These are phyloP conservation scores for Lates japonicus DNA, from an alignment of 2,797 vertebrate species.

Conservation along the genomic window DNA sequence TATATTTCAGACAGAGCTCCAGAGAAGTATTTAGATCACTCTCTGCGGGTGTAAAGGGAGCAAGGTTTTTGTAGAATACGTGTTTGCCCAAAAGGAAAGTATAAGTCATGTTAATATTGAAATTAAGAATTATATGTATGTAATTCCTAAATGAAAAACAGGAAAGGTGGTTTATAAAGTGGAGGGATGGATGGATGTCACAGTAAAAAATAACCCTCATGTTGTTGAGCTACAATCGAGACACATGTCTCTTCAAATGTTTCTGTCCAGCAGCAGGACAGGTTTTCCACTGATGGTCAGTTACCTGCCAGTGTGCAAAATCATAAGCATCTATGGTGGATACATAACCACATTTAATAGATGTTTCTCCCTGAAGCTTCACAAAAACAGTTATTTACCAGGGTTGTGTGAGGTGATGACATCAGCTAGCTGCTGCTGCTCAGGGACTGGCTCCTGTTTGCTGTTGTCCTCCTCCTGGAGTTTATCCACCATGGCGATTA, in stretches of 20 bases:
- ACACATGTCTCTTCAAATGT: neutral
- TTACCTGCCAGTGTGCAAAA: slow-evolving; percentile 2
- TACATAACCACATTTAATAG: neutral
- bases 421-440: slow-evolving; percentile 85
- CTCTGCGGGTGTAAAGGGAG: neutral
- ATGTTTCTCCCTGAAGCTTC: neutral
- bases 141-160: neutral
- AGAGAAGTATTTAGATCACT: neutral
- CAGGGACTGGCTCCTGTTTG: slow-evolving; percentile 75
- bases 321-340: neutral
- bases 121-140: neutral
- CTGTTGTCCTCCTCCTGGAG: slow-evolving; percentile 89
- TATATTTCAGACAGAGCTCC: neutral
- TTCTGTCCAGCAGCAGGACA: neutral
- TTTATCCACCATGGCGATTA: slow-evolving; percentile 97
- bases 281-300: neutral
- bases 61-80: neutral
- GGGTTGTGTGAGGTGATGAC: slow-evolving; percentile 87
- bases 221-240: neutral
- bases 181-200: neutral
- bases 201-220: neutral
- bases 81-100: neutral
- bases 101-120: neutral
- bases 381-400: slow-evolving; percentile 83
- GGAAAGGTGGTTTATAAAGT: neutral